Percentiles rank a stretch among this genome's conserved stretches.
These are phyloP conservation scores for Corticium candelabrum DNA, from an alignment of 37 sponge, comb jelly and placozoan genomes.

Conservation along the genomic window DNA sequence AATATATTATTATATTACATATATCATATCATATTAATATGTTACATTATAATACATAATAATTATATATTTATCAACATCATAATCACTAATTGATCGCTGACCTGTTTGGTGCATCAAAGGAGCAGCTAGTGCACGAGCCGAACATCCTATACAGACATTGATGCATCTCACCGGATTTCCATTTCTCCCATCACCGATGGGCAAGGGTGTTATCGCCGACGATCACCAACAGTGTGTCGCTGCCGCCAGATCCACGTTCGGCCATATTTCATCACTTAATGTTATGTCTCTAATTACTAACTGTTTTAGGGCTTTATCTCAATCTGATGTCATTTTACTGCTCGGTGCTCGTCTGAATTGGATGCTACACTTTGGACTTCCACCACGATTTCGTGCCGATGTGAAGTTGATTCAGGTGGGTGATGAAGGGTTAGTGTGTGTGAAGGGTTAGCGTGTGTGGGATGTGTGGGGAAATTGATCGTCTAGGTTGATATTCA, in stretches of 20 bases:
- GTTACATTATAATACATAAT: not conserved
- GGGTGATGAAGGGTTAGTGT: no score
- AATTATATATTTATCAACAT: no score
- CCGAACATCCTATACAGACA: constrained; percentile 33
- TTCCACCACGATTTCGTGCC: constrained; percentile 61
- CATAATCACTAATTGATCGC: no score
- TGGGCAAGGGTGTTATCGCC: constrained; percentile 84
- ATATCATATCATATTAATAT: no score
- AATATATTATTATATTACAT: no score
- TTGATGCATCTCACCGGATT: constrained; percentile 34
- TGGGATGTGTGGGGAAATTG: not conserved
- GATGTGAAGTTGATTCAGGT: constrained; percentile 69
- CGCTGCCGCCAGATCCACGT: constrained; percentile 81
- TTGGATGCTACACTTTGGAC: constrained; percentile 93
- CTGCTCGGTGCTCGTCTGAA: constrained; percentile 82
- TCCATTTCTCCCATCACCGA: constrained; percentile 92
- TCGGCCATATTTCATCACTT: not conserved
- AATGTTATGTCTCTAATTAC: not conserved
- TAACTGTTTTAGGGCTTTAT: constrained; percentile 32
- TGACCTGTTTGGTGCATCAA: not conserved
- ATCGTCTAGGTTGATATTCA: constrained; percentile 63
- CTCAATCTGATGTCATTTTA: constrained; percentile 66
- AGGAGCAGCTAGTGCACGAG: constrained; percentile 71
- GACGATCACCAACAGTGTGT: constrained; percentile 77
- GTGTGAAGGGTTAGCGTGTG: not conserved